Conservation (phyloP, 2,113 vertebrate genomes). For the Todiramphus saurophagus region DNA sequence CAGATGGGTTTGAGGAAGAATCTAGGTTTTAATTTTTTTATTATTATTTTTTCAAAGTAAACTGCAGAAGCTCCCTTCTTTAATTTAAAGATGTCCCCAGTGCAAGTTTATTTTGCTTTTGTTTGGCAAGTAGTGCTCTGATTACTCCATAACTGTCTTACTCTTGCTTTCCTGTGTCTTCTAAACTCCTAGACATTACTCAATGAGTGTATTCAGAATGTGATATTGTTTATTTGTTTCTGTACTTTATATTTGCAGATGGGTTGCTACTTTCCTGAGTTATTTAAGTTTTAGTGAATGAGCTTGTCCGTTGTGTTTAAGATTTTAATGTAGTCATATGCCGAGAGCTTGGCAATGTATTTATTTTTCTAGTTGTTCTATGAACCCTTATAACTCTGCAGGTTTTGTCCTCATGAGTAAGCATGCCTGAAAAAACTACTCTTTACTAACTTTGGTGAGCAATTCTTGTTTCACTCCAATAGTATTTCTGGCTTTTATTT, state of each 20-base stretch:
- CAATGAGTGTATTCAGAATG: neutral
- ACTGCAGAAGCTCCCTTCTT: neutral
- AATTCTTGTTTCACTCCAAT: neutral
- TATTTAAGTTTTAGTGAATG: neutral
- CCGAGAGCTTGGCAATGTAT: neutral
- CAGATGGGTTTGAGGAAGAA: conserved; percentile 70
- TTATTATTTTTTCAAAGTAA: neutral
- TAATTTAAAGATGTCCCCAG: neutral
- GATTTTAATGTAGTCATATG: neutral
- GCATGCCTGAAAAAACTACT: neutral
- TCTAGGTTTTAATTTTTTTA: neutral
- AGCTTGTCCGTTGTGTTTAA: neutral
- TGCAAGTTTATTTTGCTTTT: neutral
- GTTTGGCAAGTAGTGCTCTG: neutral
- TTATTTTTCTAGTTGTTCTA: neutral
- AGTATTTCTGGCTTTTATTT: neutral
- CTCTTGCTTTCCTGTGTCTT: neutral
- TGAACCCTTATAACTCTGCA: neutral
- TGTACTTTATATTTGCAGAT: neutral
- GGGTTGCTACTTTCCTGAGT: neutral
- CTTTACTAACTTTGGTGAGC: neutral
- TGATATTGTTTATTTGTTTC: neutral
- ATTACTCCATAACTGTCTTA: neutral
- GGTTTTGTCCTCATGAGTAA: neutral
- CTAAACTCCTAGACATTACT: neutral